These are phyloP conservation scores for Drosophila neocordata DNA, from an alignment of 1,140 invertebrate species.

Conservation along the genomic window DNA sequence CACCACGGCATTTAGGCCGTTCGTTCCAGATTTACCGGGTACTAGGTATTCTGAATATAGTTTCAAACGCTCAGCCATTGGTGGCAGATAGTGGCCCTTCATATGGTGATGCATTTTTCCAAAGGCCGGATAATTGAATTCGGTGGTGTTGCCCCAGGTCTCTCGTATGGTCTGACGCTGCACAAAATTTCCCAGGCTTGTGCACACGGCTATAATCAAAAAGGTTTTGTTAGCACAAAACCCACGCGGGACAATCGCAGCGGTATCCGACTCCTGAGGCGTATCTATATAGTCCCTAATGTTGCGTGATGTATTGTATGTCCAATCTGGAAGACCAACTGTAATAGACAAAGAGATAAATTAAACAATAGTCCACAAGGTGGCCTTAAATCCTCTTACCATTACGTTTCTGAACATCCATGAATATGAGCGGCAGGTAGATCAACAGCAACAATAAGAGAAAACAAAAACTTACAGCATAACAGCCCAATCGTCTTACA, in stretches of 20 bases:
- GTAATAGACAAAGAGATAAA: constrained; percentile 1
- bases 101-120: constrained; percentile 67
- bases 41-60: constrained; percentile 51
- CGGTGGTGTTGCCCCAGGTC: constrained; percentile 88
- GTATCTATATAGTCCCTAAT: constrained; percentile 88
- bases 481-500: constrained; percentile 36
- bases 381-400: constrained; percentile 29
- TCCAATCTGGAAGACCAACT: constrained; percentile 86
- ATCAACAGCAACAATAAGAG: constrained; percentile 38
- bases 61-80: constrained; percentile 41
- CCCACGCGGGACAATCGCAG: constrained; percentile 86
- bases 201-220: constrained; percentile 89
- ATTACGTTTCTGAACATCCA: constrained; percentile 51
- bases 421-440: constrained; percentile 55
- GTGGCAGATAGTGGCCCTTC: constrained; percentile 60
- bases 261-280: constrained; percentile 85
- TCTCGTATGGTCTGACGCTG: constrained; percentile 88
- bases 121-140: constrained; percentile 84
- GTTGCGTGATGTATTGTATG: constrained; percentile 88
- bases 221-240: constrained; percentile 85
- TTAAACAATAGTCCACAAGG: neutral
- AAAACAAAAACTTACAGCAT: constrained; percentile 20
- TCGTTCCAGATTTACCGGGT: constrained; percentile 20
- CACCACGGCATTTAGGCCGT: constrained; percentile 35
- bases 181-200: constrained; percentile 87